Conservation (phyloP, 2,888 invertebrate genomes). For the Stenurella melanura region DNA sequence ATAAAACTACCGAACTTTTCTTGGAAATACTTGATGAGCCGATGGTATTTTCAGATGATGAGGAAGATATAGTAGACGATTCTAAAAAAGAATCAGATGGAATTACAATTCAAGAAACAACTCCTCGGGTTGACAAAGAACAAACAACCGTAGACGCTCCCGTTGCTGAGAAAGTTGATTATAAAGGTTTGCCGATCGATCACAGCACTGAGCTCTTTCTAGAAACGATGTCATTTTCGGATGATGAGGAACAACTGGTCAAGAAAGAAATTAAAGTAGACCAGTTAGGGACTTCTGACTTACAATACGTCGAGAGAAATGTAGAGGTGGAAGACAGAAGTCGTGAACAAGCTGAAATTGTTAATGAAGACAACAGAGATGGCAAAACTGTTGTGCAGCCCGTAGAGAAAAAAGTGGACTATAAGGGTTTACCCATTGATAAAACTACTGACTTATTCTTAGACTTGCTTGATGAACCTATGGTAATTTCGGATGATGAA, state of each 20-base stretch:
- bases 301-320: neutral
- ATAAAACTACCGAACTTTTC: constrained; percentile 56
- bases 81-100: constrained; percentile 1
- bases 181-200: constrained; percentile 60
- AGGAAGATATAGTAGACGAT: constrained; percentile 4
- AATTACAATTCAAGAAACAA: constrained; percentile 19
- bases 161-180: constrained; percentile 48
- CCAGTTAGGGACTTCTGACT: neutral
- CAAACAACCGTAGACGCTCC: constrained; percentile 1
- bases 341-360: too few species aligned
- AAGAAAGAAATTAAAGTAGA: neutral
- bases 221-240: constrained; percentile 61
- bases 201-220: constrained; percentile 54
- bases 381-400: too few species aligned
- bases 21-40: constrained; percentile 58
- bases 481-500: constrained; percentile 64
- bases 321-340: neutral
- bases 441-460: constrained; percentile 67
- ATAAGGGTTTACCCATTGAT: constrained; percentile 60
- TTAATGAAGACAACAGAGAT: too few species aligned
- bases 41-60: constrained; percentile 9
- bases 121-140: neutral
- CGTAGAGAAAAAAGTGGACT: constrained; percentile 43
- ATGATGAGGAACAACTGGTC: constrained; percentile 56
- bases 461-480: constrained; percentile 68